phyloP scores from a whole-genome alignment of 1,140 invertebrate genomes.

The Rhopalosiphum padi region DNA sequence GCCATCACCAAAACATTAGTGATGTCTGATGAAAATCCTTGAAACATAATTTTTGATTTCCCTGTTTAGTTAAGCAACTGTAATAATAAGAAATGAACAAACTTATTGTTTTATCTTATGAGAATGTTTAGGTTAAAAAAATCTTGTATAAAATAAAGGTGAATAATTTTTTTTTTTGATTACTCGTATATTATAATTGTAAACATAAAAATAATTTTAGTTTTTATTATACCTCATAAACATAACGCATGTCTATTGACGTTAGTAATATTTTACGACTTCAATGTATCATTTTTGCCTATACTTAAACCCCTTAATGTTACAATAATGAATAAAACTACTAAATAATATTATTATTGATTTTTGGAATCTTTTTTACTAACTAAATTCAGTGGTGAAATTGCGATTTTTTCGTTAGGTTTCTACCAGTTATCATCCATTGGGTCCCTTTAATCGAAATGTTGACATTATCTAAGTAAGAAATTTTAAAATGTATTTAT shows the following conservation, averaged over 20 bases:
- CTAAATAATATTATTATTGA: neutral
- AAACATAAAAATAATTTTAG: slow-evolving; percentile 19
- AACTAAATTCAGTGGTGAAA: neutral
- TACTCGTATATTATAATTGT: neutral
- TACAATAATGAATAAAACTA: neutral
- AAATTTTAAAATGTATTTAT: neutral
- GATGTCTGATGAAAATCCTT: slow-evolving; percentile 9
- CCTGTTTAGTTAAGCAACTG: neutral
- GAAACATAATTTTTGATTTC: slow-evolving; percentile 35
- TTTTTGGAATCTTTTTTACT: neutral
- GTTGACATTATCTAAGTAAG: neutral
- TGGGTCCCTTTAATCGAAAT: neutral
- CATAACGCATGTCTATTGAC: neutral
- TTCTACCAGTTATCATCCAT: neutral
- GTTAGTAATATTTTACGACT: neutral
- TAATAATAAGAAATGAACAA: neutral
- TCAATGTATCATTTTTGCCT: neutral
- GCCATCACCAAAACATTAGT: neutral
- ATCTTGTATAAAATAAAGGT: slow-evolving; percentile 13
- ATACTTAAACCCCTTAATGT: neutral
- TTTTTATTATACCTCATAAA: neutral
- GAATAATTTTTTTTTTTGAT: neutral
- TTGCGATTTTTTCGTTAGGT: neutral
- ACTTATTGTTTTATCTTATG: neutral
- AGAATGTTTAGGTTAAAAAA: neutral